These are phyloP conservation scores for Sturmia bella DNA, from an alignment of 2,888 invertebrate species.

Conservation along the genomic window DNA sequence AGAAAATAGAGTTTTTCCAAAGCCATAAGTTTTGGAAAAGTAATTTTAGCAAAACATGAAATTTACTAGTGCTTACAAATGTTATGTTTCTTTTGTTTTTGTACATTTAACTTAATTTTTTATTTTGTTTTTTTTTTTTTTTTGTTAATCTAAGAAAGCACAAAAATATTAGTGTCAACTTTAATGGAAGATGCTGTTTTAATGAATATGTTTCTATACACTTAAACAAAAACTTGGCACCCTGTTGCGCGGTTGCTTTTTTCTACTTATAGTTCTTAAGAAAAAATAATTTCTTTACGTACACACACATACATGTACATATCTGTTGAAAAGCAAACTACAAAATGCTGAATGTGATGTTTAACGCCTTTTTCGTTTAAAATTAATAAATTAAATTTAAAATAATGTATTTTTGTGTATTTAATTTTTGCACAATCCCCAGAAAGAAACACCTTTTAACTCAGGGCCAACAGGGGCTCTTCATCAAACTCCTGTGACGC, in stretches of 20 bases:
- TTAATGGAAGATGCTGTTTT: not conserved
- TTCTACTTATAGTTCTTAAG: not conserved
- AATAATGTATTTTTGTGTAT: slow-evolving; percentile 45
- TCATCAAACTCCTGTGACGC: slow-evolving; percentile 78
- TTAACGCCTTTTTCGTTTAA: slow-evolving; percentile 44
- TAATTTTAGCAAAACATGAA: no score
- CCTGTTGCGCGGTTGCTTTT: slow-evolving; percentile 16
- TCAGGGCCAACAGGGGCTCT: slow-evolving; percentile 81
- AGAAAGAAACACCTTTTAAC: slow-evolving; percentile 74
- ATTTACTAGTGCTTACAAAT: no score
- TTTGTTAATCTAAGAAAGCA: no score
- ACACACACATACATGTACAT: no score
- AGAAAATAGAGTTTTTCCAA: no score
- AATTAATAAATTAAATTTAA: slow-evolving; percentile 70
- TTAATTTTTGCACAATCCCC: slow-evolving; percentile 40
- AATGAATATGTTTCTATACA: not conserved
- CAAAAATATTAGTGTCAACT: not conserved
- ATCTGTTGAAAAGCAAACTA: slow-evolving; percentile 6
- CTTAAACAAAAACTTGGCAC: slow-evolving; percentile 42
- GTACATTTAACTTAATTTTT: no score
- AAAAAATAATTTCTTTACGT: not conserved
- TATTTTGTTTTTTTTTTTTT: no score
- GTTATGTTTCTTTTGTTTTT: no score
- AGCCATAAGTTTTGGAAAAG: no score
- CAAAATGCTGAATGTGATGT: slow-evolving; percentile 35